Evolutionary conservation across 2,888 invertebrate genomes (phyloP).

Genomic region (Hemaris fuciformis): DNA sequence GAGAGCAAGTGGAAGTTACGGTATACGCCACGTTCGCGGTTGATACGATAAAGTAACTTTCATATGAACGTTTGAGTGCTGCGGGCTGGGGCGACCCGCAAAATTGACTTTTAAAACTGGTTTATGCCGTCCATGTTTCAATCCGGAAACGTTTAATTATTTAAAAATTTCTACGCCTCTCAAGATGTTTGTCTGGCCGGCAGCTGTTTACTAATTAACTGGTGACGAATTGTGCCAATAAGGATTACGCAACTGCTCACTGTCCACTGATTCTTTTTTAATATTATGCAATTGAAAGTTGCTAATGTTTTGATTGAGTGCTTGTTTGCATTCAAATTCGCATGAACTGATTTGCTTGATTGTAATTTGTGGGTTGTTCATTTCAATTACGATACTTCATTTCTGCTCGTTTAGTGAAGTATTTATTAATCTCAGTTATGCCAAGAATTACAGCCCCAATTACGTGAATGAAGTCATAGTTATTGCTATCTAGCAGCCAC

Average conservation of each 20-base stretch:
- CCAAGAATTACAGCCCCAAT: neutral
- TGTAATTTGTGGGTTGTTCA: neutral
- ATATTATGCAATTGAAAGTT: neutral
- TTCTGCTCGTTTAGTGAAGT: neutral
- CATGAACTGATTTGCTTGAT: neutral
- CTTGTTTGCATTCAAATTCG: neutral
- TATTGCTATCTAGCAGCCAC: neutral
- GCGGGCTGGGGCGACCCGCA: neutral
- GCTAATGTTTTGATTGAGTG: neutral
- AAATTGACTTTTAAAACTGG: constrained; percentile 2
- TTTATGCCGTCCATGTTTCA: neutral
- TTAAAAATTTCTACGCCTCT: constrained; percentile 7
- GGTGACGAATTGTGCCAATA: neutral
- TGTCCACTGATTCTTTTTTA: neutral
- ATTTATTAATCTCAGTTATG: neutral
- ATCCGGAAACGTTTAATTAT: constrained; percentile 5
- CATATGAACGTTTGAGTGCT: neutral
- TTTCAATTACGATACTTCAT: no score
- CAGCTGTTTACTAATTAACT: neutral
- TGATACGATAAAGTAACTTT: neutral
- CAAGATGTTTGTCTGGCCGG: neutral
- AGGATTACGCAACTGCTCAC: neutral
- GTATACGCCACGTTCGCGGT: neutral
- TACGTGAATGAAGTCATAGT: neutral
- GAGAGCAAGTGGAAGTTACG: neutral